Base-by-base conservation (phyloP, 2,113 vertebrate genomes). In the Miniopterus natalensis region DNA sequence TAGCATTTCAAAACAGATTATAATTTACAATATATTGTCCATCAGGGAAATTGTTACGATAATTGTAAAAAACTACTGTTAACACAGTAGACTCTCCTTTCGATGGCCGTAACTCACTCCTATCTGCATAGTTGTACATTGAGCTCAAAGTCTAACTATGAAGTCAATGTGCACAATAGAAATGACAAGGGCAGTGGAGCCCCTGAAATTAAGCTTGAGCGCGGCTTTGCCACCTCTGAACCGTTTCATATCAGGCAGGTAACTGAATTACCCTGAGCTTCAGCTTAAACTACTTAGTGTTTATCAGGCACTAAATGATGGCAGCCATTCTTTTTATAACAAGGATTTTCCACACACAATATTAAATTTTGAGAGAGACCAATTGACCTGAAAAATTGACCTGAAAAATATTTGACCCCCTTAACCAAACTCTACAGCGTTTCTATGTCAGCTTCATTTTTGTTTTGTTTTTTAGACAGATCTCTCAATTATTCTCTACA, bases 161-260 rank as follows among this genome's bases (percentile, higher is more conserved):
- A 8, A 20, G 36, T 61, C 63, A 10, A 0, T 0, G 4, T 3
- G 7, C 74, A 36, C 55, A 2, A 0, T 0, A 36, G 17, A n/a
- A 70, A 73, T 36, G 2, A 13, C 20, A 31, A 18, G 65, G 55
- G 18, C 23, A 29, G 47, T 55, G 55, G 36, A 51, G 13, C 20
- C 5, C 73, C 12, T 1, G 11, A 23, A 13, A 27, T n/a, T 15
- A 70, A 36, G 12, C 31, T n/a, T 27, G 11, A 47, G 27, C 8
- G 29, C 73, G 71, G 27, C 11, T 63, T 23, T 23, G 18, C 36
- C 55, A 5, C 15, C 47, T 86, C 21, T 20, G 8, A 23, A 21
- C 15, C 14, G 12, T 13, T 31, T 47, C 83, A 65, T 0, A 0
- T 29, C 23, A 66, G 5, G 18, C 4, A 8, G 29, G 17, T 42